Percentiles rank a stretch among this genome's conserved stretches.
phyloP scores from a whole-genome alignment of 2,888 invertebrate species.

The Phragmatobia fuliginosa region DNA sequence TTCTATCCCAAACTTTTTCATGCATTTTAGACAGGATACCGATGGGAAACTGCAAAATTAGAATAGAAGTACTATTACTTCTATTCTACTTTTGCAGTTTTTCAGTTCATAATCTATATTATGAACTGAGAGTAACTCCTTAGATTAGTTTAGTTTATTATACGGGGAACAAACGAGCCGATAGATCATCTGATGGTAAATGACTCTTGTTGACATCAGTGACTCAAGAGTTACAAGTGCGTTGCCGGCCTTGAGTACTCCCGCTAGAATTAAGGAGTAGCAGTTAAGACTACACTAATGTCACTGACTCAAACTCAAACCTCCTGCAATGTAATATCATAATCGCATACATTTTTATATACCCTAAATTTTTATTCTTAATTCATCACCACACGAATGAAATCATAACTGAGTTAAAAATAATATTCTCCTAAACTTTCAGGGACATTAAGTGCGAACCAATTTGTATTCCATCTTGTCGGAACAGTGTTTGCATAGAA shows the following conservation, averaged over 20 bases:
- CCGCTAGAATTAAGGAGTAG: background rate
- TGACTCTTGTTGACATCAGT: background rate
- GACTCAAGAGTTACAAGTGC: too few species aligned
- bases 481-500: slow-evolving; percentile 51
- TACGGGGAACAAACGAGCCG: background rate
- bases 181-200: background rate
- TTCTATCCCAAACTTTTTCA: too few species aligned
- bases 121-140: background rate
- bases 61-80: too few species aligned
- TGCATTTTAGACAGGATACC: too few species aligned
- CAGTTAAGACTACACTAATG: too few species aligned
- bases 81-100: too few species aligned
- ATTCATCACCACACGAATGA: too few species aligned
- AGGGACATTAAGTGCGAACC: background rate
- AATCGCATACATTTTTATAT: too few species aligned
- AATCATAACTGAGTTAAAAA: background rate
- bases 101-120: too few species aligned
- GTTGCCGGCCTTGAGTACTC: background rate
- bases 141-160: background rate
- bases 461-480: slow-evolving; percentile 44
- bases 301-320: background rate
- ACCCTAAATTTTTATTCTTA: too few species aligned
- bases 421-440: background rate
- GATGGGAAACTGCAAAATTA: too few species aligned
- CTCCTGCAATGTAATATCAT: background rate